Evolutionary conservation across 2,888 invertebrate genomes (phyloP), one percentile per base, ranked within the genome.

Genomic region (Microchrysa polita): DNA sequence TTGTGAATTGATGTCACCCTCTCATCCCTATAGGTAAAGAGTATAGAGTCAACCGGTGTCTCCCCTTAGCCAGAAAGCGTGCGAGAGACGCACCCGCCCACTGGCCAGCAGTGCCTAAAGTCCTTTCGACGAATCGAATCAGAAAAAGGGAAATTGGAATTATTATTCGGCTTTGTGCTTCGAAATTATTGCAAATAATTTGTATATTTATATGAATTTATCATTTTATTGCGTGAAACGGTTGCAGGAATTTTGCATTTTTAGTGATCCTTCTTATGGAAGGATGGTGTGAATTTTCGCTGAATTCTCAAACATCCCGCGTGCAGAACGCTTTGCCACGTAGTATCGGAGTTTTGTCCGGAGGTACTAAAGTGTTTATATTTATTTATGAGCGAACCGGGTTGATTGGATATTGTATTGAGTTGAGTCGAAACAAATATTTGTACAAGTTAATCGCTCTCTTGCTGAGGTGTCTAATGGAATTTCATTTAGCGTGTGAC

Each of bases 131-230:
- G 16, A 48, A 48, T 10, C 12, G 2, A n/a, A 4, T 48, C 48
- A 12, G n/a, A n/a, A n/a, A 48, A 48, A 48, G 12, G 48, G 48
- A 48, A 48, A 48, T 48, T 48, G 48, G 48, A 48, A n/a, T 48
- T 48, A 48, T 48, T 48, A 48, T 10, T 48, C 48, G 48, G 48
- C 48, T 48, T 48, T 48, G 12, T 48, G 48, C 16, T n/a, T 4
- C 48, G 48, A n/a, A 48, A 48, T 48, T 48, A 48, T 48, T 48
- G 48, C 16, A 12, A n/a, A 48, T 48, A 48, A 48, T 48, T 34
- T 34, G 27, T 48, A n/a, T 48, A 48, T 48, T 34, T 34, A 7
- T 48, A n/a, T 48, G 48, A n/a, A 48, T 5, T 48, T n/a, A n/a
- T n/a, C n/a, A n/a, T n/a, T n/a, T n/a, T n/a, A n/a, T n/a, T n/a